These are phyloP conservation scores for Hormiphora californensis DNA, from an alignment of 37 sponge, comb jelly and placozoan species.

Conservation along the genomic window DNA sequence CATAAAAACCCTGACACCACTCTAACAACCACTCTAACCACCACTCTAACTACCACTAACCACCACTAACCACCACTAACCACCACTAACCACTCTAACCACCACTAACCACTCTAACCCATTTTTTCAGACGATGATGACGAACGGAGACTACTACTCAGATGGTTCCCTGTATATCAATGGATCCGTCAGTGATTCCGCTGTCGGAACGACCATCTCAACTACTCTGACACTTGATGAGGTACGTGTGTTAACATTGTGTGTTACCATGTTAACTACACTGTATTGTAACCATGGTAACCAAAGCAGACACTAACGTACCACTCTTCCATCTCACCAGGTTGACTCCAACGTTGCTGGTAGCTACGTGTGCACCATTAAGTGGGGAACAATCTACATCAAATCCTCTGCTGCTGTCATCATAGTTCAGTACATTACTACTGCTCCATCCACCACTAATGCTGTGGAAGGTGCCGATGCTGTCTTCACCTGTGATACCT, in stretches of 20 bases:
- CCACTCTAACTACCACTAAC: too few species aligned
- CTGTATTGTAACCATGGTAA: too few species aligned
- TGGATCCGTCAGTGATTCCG: not conserved
- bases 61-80: too few species aligned
- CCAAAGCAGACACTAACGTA: too few species aligned
- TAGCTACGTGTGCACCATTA: not conserved
- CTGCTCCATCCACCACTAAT: not conserved
- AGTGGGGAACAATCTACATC: slow-evolving; percentile 37
- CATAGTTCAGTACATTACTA: not conserved
- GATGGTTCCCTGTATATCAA: not conserved
- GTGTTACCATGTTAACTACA: too few species aligned
- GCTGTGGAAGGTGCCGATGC: not conserved
- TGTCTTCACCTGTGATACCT: not conserved
- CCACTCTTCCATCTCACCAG: not conserved
- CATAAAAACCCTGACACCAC: too few species aligned
- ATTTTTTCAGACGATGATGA: not conserved
- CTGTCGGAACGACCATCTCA: not conserved
- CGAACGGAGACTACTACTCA: not conserved
- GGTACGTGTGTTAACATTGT: not conserved
- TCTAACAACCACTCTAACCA: too few species aligned
- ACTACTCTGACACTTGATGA: not conserved
- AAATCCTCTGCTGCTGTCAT: not conserved
- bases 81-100: too few species aligned
- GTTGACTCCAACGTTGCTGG: not conserved
- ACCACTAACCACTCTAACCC: not conserved